Conservation (phyloP, 2,888 invertebrate species). For the Drosophila anceps region DNA sequence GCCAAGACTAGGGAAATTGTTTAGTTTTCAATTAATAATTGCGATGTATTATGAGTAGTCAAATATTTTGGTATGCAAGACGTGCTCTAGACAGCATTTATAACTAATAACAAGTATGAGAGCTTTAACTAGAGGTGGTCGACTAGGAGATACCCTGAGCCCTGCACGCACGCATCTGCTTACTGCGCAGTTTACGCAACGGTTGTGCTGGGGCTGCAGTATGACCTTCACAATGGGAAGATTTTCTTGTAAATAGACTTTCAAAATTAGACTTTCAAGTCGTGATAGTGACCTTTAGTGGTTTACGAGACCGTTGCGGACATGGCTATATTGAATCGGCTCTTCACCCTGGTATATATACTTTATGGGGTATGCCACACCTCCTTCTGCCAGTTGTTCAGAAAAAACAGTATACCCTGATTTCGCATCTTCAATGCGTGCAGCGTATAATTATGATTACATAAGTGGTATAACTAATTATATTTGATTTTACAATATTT, state of each 20-base stretch:
- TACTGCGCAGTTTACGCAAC: no score
- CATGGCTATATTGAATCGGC: no score
- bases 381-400: no score
- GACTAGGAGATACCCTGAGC: neutral
- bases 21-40: neutral
- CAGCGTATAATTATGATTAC: neutral
- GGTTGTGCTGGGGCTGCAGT: no score
- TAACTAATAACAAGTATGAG: neutral
- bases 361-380: no score
- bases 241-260: no score
- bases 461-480: neutral
- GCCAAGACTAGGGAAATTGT: neutral
- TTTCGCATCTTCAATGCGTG: neutral
- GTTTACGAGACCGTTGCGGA: no score
- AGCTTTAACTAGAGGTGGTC: neutral
- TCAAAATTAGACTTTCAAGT: no score
- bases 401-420: neutral
- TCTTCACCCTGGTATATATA: no score
- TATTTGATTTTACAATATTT: neutral
- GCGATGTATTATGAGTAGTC: neutral
- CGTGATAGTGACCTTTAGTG: no score
- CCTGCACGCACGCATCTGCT: no score
- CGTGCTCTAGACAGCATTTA: neutral
- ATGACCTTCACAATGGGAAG: no score
- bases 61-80: neutral